phyloP scores from a whole-genome alignment of 2,888 invertebrate species.

The Mylabris sibirica region DNA sequence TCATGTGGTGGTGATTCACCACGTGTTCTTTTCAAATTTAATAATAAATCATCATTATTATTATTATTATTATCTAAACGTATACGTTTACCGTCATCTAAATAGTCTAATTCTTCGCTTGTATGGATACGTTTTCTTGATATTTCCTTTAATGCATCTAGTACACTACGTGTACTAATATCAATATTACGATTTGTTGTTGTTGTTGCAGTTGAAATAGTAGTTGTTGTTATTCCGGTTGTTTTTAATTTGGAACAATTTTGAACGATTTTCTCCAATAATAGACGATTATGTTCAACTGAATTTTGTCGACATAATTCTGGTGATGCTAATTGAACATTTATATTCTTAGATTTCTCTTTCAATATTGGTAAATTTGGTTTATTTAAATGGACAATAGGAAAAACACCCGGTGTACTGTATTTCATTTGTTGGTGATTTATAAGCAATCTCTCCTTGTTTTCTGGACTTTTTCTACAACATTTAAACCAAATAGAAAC shows the following conservation, averaged over 20 bases:
- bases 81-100: conserved; percentile 25
- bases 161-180: conserved; percentile 62
- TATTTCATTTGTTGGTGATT: conserved; percentile 56
- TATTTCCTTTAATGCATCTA: conserved; percentile 67
- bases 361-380: conserved; percentile 56
- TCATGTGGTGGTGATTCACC: conserved; percentile 19
- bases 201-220: neutral
- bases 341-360: conserved; percentile 52
- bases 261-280: conserved; percentile 45
- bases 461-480: conserved; percentile 62
- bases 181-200: conserved; percentile 42
- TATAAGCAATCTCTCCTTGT: conserved; percentile 51
- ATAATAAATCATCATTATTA: neutral
- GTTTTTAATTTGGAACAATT: conserved; percentile 30
- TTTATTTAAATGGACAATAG: conserved; percentile 63
- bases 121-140: conserved; percentile 66
- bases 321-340: conserved; percentile 53
- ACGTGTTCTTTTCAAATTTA: conserved; percentile 17
- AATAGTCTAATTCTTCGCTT: conserved; percentile 47
- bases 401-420: conserved; percentile 62
- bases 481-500: neutral
- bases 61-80: conserved; percentile 19
- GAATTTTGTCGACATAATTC: conserved; percentile 44
- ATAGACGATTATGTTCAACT: conserved; percentile 44
- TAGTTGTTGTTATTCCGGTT: neutral